A percentile compares a stretch with the other conserved stretches of the same genome.
phyloP scores from a whole-genome alignment of 1,140 invertebrate genomes.

The Orussus abietinus region DNA sequence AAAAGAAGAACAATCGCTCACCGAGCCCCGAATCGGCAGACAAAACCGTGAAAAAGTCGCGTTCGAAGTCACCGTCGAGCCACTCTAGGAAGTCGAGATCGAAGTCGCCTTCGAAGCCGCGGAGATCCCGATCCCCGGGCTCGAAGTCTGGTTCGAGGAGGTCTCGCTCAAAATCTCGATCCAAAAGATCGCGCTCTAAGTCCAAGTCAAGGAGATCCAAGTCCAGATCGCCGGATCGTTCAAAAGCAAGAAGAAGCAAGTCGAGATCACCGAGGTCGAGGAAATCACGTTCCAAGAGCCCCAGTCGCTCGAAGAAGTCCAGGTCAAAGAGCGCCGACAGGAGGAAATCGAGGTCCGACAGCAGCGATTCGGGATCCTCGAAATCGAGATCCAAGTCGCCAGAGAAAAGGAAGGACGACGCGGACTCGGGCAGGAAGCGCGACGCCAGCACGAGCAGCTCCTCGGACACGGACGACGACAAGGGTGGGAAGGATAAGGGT shows the following conservation, averaged over 20 bases:
- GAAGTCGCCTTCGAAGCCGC: slow-evolving; percentile 36
- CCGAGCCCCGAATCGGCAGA: slow-evolving; percentile 38
- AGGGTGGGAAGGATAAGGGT: slow-evolving; percentile 58
- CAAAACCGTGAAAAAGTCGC: slow-evolving; percentile 35
- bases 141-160: slow-evolving; percentile 34
- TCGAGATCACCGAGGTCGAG: slow-evolving; percentile 36
- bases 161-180: slow-evolving; percentile 29
- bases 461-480: slow-evolving; percentile 42
- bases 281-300: slow-evolving; percentile 46
- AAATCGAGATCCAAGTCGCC: slow-evolving; percentile 47
- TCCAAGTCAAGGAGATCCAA: slow-evolving; percentile 36
- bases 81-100: slow-evolving; percentile 32
- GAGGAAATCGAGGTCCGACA: slow-evolving; percentile 41
- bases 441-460: slow-evolving; percentile 42
- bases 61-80: slow-evolving; percentile 39
- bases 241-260: slow-evolving; percentile 31
- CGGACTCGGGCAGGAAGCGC: slow-evolving; percentile 39
- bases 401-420: slow-evolving; percentile 49
- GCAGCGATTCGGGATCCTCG: slow-evolving; percentile 41
- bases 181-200: slow-evolving; percentile 32
- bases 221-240: slow-evolving; percentile 30
- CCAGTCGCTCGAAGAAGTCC: slow-evolving; percentile 42
- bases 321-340: slow-evolving; percentile 3
- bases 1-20: slow-evolving; percentile 48
- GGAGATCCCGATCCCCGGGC: slow-evolving; percentile 22